A percentile compares a stretch with the other conserved stretches of the same genome.
phyloP scores from a whole-genome alignment of 2,888 invertebrate genomes.

The Allolobophora icterica region DNA sequence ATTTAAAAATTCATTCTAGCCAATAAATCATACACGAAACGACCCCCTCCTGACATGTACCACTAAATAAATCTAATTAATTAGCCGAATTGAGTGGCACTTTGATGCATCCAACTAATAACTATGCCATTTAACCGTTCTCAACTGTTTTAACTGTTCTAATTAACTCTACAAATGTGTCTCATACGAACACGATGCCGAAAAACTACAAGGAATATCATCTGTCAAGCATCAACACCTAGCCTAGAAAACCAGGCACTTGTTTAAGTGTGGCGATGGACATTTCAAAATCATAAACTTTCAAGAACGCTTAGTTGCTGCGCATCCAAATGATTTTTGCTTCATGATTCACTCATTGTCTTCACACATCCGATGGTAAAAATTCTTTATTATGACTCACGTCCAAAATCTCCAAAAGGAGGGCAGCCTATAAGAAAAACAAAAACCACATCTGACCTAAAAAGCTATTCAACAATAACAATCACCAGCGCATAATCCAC shows the following conservation, averaged over 20 bases:
- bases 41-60: too few relatives aligned
- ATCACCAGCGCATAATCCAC: constrained; percentile 1
- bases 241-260: not conserved
- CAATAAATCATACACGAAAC: too few relatives aligned
- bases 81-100: too few relatives aligned
- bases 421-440: constrained; percentile 9
- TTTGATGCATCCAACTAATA: too few relatives aligned
- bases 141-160: too few relatives aligned
- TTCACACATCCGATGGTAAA: not conserved
- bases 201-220: too few relatives aligned
- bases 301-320: not conserved
- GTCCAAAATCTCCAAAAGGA: constrained; percentile 11
- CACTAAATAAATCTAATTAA: too few relatives aligned
- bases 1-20: too few relatives aligned
- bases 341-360: not conserved
- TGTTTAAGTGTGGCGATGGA: not conserved
- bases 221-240: too few relatives aligned
- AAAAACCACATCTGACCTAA: constrained; percentile 3
- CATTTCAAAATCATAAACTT: not conserved
- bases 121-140: too few relatives aligned
- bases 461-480: constrained; percentile 2
- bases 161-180: too few relatives aligned
- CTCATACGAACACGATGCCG: too few relatives aligned
- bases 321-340: constrained; percentile 9
- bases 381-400: constrained; percentile 17